phyloP scores from a whole-genome alignment of 2,113 vertebrate genomes.

The Tetrao urogallus region DNA sequence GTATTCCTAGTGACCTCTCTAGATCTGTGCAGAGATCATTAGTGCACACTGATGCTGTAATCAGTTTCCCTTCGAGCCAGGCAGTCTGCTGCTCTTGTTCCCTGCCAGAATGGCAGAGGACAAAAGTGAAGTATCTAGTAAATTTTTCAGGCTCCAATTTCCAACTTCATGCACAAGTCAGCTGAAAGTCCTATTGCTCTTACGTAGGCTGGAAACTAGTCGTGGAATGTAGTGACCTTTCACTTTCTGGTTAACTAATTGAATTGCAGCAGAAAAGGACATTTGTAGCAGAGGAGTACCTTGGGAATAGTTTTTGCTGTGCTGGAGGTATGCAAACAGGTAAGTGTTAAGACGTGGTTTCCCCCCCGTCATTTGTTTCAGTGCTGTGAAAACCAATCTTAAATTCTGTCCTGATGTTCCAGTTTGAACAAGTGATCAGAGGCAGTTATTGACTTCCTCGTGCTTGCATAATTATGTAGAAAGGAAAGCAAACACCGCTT shows the following conservation, averaged over 20 bases:
- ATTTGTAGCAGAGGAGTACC: background rate
- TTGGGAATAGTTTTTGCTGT: background rate
- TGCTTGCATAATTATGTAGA: conserved; percentile 62
- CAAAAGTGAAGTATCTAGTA: conserved; percentile 33
- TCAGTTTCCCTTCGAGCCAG: background rate
- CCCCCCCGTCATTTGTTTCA: background rate
- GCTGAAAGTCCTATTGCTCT: conserved; percentile 1
- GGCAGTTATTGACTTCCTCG: conserved; percentile 50
- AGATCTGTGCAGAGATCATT: background rate
- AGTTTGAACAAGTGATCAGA: conserved; percentile 42
- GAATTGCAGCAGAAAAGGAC: background rate
- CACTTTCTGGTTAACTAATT: conserved; percentile 41
- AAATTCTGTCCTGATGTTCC: background rate
- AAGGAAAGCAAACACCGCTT: conserved; percentile 53
- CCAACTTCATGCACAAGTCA: background rate
- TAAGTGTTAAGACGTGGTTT: conserved; percentile 23
- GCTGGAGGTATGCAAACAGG: background rate
- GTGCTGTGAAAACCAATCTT: background rate
- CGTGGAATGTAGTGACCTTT: conserved; percentile 51
- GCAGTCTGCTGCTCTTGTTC: background rate
- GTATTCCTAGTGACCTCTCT: background rate
- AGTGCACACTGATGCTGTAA: background rate
- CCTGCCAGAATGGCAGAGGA: background rate
- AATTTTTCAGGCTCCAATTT: conserved; percentile 31
- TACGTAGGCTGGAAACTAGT: conserved; percentile 29